A percentile compares a stretch with the other conserved stretches of the same genome.
Conservation (phyloP, 2,888 invertebrate genomes). For the Epsilonema sp. region DNA sequence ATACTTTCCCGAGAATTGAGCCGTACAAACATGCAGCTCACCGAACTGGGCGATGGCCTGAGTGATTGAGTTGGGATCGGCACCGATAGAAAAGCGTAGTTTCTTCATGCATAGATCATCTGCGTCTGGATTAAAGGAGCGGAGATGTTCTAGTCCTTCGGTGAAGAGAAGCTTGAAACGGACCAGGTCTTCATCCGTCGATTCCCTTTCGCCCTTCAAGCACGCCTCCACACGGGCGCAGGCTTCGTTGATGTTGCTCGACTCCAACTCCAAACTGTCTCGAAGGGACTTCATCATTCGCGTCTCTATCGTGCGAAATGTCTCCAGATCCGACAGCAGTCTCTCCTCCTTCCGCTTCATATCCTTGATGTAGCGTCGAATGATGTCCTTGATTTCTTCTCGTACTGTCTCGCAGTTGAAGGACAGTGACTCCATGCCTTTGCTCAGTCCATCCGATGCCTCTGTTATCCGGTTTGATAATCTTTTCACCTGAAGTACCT, state of each 20-base stretch:
- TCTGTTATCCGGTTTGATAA: constrained; percentile 24
- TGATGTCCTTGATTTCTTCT: constrained; percentile 68
- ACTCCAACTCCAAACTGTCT: constrained; percentile 79
- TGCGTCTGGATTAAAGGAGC: constrained; percentile 68
- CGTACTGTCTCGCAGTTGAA: constrained; percentile 70
- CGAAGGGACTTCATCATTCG: constrained; percentile 58
- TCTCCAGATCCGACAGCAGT: constrained; percentile 45
- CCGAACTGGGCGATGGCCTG: constrained; percentile 72
- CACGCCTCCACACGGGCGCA: constrained; percentile 72
- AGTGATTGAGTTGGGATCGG: constrained; percentile 88
- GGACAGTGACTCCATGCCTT: constrained; percentile 65
- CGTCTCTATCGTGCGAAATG: constrained; percentile 67
- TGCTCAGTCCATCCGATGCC: constrained; percentile 31
- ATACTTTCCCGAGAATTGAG: constrained; percentile 18
- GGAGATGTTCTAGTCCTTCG: constrained; percentile 79
- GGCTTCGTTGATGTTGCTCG: constrained; percentile 81
- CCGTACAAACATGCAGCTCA: constrained; percentile 57
- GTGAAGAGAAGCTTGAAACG: constrained; percentile 87
- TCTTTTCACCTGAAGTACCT: constrained; percentile 18
- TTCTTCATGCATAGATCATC: constrained; percentile 31
- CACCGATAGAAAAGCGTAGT: constrained; percentile 52
- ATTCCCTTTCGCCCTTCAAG: constrained; percentile 20
- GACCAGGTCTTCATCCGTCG: constrained; percentile 63
- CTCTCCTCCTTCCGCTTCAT: constrained; percentile 42
- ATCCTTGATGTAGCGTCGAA: constrained; percentile 24